Conservation (phyloP, 2,888 invertebrate species). For the Leptinotarsa peninsularis region DNA sequence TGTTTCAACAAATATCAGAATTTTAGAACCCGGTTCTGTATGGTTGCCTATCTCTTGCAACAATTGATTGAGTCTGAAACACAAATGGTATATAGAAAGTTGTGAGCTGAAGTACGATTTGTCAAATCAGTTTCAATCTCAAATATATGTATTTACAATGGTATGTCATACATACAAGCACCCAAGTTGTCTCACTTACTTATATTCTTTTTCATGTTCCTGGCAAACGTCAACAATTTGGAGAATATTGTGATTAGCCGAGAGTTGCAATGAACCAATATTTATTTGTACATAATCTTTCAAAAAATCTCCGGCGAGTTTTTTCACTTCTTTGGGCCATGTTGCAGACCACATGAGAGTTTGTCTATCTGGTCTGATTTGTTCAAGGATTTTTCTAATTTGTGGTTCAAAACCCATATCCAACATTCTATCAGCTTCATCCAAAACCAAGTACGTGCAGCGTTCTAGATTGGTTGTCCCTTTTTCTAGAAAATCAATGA, state of each 20-base stretch:
- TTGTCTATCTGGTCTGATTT: conserved; percentile 94
- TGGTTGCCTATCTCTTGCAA: conserved; percentile 84
- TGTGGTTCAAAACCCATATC: conserved; percentile 99
- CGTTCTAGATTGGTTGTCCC: conserved; percentile 79
- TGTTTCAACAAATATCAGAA: conserved; percentile 96
- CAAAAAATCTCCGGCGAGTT: conserved; percentile 92
- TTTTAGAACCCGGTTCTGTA: conserved; percentile 87
- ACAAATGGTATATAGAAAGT: conserved; percentile 28
- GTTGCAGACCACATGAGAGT: conserved; percentile 99
- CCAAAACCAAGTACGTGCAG: conserved; percentile 85
- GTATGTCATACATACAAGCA: background rate
- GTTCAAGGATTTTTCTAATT: conserved; percentile 92
- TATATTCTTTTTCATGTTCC: conserved; percentile 84
- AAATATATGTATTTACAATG: too few species aligned
- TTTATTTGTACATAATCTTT: conserved; percentile 91
- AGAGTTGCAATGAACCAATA: conserved; percentile 87
- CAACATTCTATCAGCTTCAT: conserved; percentile 96
- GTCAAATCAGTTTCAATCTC: background rate
- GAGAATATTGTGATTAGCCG: conserved; percentile 92
- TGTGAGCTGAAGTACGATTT: too few species aligned
- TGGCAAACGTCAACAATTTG: conserved; percentile 90
- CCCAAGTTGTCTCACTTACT: conserved; percentile 53
- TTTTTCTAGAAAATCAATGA: conserved; percentile 86
- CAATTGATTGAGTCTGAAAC: conserved; percentile 77
- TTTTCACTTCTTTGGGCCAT: conserved; percentile 96